Percentiles rank a stretch among this genome's conserved stretches.
These are phyloP conservation scores for Silurus asotus DNA, from an alignment of 2,113 vertebrate species.

Conservation along the genomic window DNA sequence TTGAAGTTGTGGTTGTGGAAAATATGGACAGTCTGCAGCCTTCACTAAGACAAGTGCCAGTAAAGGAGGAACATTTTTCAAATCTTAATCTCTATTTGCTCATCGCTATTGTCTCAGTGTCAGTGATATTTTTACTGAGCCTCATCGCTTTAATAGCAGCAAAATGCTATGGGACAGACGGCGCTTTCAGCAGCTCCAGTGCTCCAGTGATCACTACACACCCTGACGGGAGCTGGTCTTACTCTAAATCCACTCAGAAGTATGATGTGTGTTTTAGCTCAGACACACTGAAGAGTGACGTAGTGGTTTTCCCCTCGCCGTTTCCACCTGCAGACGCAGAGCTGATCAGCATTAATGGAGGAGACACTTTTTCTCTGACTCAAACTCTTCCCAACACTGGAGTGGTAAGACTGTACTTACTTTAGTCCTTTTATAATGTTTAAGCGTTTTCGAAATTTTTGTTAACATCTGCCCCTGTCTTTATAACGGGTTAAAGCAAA, in stretches of 20 bases:
- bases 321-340: slow-evolving; percentile 36
- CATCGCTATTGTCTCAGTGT: slow-evolving; percentile 70
- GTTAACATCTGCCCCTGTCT: too few relatives aligned
- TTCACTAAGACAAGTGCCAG: slow-evolving; percentile 67
- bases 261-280: slow-evolving; percentile 14
- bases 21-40: slow-evolving; percentile 63
- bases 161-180: slow-evolving; percentile 51
- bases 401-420: slow-evolving; percentile 45
- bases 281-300: background rate
- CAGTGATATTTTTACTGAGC: slow-evolving; percentile 67
- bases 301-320: slow-evolving; percentile 41
- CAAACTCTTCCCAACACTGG: slow-evolving; percentile 46
- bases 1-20: slow-evolving; percentile 72
- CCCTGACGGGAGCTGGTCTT: too few relatives aligned
- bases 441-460: background rate
- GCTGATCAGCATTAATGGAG: slow-evolving; percentile 52
- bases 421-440: background rate
- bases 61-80: slow-evolving; percentile 59
- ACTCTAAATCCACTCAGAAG: slow-evolving; percentile 53
- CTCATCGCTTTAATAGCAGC: slow-evolving; percentile 55
- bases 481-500: background rate
- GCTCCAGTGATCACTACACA: too few relatives aligned
- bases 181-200: too few relatives aligned
- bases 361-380: slow-evolving; percentile 30
- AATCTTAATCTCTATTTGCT: slow-evolving; percentile 74